Percentiles rank a stretch among this genome's conserved stretches.
Evolutionary conservation across 2,888 invertebrate genomes (phyloP).

Genomic region (Drosophila emarginata): DNA sequence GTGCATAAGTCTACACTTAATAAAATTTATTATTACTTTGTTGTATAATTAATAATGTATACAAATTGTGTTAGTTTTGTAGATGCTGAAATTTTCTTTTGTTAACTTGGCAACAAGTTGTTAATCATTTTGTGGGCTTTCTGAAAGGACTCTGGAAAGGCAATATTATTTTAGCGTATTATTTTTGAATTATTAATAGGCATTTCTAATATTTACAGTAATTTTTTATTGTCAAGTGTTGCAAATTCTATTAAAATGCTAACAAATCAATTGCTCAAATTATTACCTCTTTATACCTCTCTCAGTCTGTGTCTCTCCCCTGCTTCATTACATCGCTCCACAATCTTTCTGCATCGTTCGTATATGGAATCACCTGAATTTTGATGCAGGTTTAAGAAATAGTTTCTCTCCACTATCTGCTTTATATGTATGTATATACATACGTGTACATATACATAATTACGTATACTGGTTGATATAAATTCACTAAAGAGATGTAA

Average conservation of each 20-base stretch:
- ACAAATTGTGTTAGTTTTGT: too few relatives aligned
- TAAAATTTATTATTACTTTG: too few relatives aligned
- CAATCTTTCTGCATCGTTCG: background rate
- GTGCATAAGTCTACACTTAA: too few relatives aligned
- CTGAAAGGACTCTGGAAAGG: too few relatives aligned
- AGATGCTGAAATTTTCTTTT: too few relatives aligned
- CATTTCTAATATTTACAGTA: background rate
- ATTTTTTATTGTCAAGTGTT: background rate
- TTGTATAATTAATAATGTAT: too few relatives aligned
- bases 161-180: too few relatives aligned
- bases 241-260: background rate
- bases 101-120: too few relatives aligned
- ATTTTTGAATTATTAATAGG: background rate
- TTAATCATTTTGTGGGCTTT: background rate
- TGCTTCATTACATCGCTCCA: too few relatives aligned
- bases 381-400: background rate
- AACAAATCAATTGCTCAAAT: background rate
- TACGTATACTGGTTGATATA: too few relatives aligned
- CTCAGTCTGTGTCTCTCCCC: background rate
- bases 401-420: background rate
- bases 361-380: background rate
- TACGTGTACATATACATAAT: too few relatives aligned
- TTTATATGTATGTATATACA: conserved; percentile 8
- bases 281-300: background rate
- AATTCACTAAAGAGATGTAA: too few relatives aligned